Conservation (phyloP, 1,140 invertebrate species). For the Drosophila ambigua region DNA sequence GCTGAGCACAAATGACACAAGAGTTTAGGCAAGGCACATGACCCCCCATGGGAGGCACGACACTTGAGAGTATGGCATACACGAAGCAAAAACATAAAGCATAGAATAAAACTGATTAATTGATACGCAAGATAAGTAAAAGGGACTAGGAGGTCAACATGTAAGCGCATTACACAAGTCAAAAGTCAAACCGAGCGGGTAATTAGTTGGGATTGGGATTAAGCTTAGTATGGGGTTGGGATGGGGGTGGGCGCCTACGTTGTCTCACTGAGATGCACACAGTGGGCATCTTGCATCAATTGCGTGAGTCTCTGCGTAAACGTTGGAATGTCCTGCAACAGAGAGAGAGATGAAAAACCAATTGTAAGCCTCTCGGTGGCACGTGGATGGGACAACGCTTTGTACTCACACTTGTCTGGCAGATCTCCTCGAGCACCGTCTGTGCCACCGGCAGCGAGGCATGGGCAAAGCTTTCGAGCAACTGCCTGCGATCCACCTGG, state of each 20-base stretch:
- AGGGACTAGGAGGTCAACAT: conserved; percentile 6
- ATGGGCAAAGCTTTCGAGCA: conserved; percentile 72
- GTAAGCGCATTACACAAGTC: conserved; percentile 11
- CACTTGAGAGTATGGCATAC: conserved; percentile 35
- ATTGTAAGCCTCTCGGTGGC: background rate
- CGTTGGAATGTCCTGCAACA: conserved; percentile 83
- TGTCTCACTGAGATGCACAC: conserved; percentile 77
- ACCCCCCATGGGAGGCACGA: background rate
- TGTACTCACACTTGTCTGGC: conserved; percentile 78
- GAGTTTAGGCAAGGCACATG: conserved; percentile 2
- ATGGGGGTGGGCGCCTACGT: conserved; percentile 40
- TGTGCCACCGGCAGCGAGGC: conserved; percentile 64
- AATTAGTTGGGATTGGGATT: too few species aligned
- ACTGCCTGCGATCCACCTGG: conserved; percentile 72
- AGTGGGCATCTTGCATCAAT: conserved; percentile 81
- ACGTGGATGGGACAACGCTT: too few species aligned
- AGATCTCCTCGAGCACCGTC: conserved; percentile 79
- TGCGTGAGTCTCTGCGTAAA: conserved; percentile 83
- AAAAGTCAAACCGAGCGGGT: background rate
- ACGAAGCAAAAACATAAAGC: background rate
- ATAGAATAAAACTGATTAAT: conserved; percentile 10
- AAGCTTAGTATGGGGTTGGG: background rate
- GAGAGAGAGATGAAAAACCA: background rate
- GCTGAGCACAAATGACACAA: conserved; percentile 20
- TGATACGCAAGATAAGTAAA: conserved; percentile 2